Conservation (phyloP, 2,113 vertebrate species). For the Ctenodactylus gundi region DNA sequence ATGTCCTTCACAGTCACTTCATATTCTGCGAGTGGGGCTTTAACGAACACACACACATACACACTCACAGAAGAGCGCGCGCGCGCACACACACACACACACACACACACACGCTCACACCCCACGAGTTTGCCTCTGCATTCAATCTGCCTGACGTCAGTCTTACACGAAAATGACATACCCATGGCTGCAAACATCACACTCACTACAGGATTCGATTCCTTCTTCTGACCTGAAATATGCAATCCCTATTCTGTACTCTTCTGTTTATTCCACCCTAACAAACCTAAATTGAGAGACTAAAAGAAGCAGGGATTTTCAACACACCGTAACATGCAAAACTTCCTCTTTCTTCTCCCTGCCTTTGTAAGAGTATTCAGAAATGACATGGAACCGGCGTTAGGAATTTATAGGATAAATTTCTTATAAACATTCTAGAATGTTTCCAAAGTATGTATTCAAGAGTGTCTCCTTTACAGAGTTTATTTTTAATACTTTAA, state of each 20-base stretch:
- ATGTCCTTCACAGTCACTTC: slow-evolving; percentile 78
- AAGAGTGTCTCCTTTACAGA: neutral
- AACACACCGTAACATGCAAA: slow-evolving; percentile 8
- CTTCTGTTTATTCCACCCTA: neutral
- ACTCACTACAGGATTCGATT: slow-evolving; percentile 47
- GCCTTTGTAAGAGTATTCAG: neutral
- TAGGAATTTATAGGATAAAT: neutral
- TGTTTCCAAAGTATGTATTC: neutral
- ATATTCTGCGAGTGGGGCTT: slow-evolving; percentile 70
- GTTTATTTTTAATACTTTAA: slow-evolving; percentile 12
- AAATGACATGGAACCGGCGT: neutral
- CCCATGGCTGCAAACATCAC: slow-evolving; percentile 53
- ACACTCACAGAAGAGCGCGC: neutral
- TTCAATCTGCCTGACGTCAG: slow-evolving; percentile 69
- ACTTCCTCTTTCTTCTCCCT: neutral
- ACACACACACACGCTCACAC: neutral
- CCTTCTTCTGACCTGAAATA: slow-evolving; percentile 19
- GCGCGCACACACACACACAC: neutral
- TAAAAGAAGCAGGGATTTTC: neutral
- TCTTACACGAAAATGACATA: slow-evolving; percentile 51
- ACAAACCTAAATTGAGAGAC: neutral
- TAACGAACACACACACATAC: neutral
- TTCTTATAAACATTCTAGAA: neutral
- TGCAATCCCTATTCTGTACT: neutral
- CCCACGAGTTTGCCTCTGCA: neutral